These are phyloP conservation scores for Styela plicata DNA, from an alignment of 23 tunicate genomes.

Conservation along the genomic window DNA sequence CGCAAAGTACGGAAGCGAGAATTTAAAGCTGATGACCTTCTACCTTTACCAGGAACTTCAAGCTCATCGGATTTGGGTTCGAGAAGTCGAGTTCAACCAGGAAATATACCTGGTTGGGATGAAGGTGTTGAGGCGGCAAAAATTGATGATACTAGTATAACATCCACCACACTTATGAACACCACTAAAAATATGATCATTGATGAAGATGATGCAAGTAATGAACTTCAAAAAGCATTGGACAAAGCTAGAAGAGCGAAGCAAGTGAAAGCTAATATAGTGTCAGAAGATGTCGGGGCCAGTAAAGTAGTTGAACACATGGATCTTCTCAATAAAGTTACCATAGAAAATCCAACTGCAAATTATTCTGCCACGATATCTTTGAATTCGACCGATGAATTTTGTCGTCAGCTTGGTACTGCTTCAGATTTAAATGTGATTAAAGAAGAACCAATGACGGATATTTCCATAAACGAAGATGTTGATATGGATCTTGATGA, in stretches of 20 bases:
- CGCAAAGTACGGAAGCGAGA: conserved; percentile 41
- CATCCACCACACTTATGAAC: conserved; percentile 25
- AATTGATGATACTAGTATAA: conserved; percentile 24
- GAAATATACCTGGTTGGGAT: conserved; percentile 49
- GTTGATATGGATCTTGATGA: conserved; percentile 70
- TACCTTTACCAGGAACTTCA: conserved; percentile 65
- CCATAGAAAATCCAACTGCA: conserved; percentile 55
- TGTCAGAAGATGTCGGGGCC: conserved; percentile 51
- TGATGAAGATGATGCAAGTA: conserved; percentile 78
- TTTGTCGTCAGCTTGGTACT: conserved; percentile 67
- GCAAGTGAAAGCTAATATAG: conserved; percentile 33
- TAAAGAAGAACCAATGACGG: neutral
- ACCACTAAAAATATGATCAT: conserved; percentile 38
- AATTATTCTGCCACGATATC: conserved; percentile 66
- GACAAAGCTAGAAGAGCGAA: conserved; percentile 80
- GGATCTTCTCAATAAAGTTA: conserved; percentile 28
- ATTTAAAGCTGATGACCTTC: conserved; percentile 71
- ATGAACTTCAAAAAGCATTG: conserved; percentile 83
- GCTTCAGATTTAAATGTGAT: neutral
- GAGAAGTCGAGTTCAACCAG: conserved; percentile 19
- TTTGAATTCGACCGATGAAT: conserved; percentile 88
- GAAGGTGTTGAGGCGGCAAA: conserved; percentile 35
- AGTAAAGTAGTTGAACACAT: conserved; percentile 55
- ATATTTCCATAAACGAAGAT: conserved; percentile 1
- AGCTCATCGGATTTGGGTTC: conserved; percentile 1